Evolutionary conservation across 2,888 invertebrate species (phyloP).

Genomic region (Chrysotoxum bicinctum): DNA sequence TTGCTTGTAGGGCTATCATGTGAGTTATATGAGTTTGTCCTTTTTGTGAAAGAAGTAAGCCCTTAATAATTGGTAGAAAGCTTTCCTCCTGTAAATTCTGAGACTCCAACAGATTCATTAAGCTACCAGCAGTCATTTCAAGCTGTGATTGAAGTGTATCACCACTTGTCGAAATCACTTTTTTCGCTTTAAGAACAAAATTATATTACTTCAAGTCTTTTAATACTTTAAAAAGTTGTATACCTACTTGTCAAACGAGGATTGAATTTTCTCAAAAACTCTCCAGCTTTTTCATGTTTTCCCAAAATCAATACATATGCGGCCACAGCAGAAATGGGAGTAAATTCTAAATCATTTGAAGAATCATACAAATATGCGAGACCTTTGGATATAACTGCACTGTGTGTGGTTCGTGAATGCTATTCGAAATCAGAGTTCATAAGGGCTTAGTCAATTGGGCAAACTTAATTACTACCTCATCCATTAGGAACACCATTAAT

Average conservation of each 20-base stretch:
- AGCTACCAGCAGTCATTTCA: conserved; percentile 76
- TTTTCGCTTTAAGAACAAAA: conserved; percentile 77
- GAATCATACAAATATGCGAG: conserved; percentile 11
- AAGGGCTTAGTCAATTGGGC: background rate
- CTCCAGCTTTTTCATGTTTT: conserved; percentile 22
- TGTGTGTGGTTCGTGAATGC: conserved; percentile 77
- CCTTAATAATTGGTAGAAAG: conserved; percentile 84
- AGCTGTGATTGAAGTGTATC: conserved; percentile 53
- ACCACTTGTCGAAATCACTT: background rate
- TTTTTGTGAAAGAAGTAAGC: conserved; percentile 85
- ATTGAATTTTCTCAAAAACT: background rate
- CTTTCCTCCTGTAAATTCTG: conserved; percentile 76
- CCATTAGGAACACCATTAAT: conserved; percentile 88
- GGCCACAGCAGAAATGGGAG: background rate
- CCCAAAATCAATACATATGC: conserved; percentile 35
- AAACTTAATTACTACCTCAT: conserved; percentile 81
- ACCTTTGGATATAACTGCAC: conserved; percentile 86
- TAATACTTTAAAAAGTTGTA: background rate
- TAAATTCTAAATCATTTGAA: background rate
- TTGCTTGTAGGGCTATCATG: conserved; percentile 87
- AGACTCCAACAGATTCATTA: conserved; percentile 77
- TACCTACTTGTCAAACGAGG: background rate
- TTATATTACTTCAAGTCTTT: conserved; percentile 82
- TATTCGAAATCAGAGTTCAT: background rate
- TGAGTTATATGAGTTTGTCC: conserved; percentile 77